Percentiles rank a stretch among this genome's conserved stretches.
These are phyloP conservation scores for Drosophila nr. fundita DNA, from an alignment of 2,888 invertebrate species.

Conservation along the genomic window DNA sequence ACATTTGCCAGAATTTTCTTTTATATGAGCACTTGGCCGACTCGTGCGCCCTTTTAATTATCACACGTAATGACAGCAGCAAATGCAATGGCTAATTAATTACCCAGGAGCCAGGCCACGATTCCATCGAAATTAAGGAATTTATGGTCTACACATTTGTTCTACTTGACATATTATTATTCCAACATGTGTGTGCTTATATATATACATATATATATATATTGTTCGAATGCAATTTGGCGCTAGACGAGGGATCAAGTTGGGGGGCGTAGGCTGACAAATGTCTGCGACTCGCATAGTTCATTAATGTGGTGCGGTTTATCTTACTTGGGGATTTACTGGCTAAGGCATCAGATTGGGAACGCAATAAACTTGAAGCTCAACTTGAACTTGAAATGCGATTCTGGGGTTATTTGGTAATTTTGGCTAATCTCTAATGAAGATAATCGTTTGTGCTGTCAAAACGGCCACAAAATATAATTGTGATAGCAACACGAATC, in stretches of 20 bases:
- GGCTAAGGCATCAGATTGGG: conserved; percentile 9
- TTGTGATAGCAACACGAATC: conserved; percentile 60
- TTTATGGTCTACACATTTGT: conserved; percentile 71
- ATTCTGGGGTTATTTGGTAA: conserved; percentile 31
- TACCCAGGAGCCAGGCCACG: conserved; percentile 62
- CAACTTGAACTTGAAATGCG: conserved; percentile 68
- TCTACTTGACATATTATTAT: conserved; percentile 71
- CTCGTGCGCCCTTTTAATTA: conserved; percentile 75
- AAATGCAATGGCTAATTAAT: conserved; percentile 83
- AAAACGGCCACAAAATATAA: conserved; percentile 75
- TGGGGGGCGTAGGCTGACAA: conserved; percentile 50
- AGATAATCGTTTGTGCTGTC: conserved; percentile 75
- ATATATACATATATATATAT: not conserved
- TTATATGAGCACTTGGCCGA: conserved; percentile 35
- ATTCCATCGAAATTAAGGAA: conserved; percentile 44
- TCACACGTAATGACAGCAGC: conserved; percentile 79
- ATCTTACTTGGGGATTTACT: conserved; percentile 11
- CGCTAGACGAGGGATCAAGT: conserved; percentile 1
- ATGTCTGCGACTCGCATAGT: conserved; percentile 30
- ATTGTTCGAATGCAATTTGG: conserved; percentile 42
- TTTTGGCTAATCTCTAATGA: conserved; percentile 55
- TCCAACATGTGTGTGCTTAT: conserved; percentile 70
- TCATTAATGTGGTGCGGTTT: conserved; percentile 22
- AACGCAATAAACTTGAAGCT: conserved; percentile 28
- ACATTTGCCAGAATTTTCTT: conserved; percentile 74